Conservation (phyloP, 2,113 vertebrate genomes). For the Dasyornis broadbenti region DNA sequence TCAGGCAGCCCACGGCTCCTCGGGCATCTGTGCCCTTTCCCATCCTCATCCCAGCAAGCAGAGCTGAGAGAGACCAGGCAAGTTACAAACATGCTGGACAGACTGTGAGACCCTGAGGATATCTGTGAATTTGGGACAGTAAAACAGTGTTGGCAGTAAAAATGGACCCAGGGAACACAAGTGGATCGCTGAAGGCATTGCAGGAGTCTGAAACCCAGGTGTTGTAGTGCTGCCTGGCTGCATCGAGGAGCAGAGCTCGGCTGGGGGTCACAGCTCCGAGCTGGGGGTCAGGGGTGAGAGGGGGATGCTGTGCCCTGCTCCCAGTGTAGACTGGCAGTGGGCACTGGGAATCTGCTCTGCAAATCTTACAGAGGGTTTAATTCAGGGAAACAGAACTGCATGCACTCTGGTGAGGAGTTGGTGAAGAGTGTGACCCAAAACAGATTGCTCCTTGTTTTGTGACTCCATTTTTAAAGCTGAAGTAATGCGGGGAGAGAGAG, state of each 20-base stretch:
- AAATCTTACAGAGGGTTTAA: not conserved
- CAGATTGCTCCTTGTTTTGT: not conserved
- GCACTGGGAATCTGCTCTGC: not conserved
- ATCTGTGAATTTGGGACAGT: not conserved
- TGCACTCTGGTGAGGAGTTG: not conserved
- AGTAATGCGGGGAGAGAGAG: not conserved
- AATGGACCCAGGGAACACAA: not conserved
- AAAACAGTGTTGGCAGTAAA: fast-evolving
- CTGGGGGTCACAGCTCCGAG: not conserved
- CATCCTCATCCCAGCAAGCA: not conserved
- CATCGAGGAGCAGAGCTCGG: not conserved
- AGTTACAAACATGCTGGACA: not conserved
- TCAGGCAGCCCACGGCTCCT: not conserved
- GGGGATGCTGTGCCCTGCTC: not conserved
- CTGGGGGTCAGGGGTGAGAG: not conserved
- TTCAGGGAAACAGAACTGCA: not conserved
- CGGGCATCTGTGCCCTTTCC: not conserved
- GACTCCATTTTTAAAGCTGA: not conserved
- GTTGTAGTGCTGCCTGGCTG: not conserved
- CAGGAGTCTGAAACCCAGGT: not conserved
- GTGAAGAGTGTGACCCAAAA: not conserved
- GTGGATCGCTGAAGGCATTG: not conserved
- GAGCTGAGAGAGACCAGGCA: not conserved
- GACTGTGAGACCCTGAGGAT: not conserved
- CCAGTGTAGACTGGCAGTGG: not conserved